Conservation (phyloP, 1,140 invertebrate species). For the Aphaenogaster rudis region DNA sequence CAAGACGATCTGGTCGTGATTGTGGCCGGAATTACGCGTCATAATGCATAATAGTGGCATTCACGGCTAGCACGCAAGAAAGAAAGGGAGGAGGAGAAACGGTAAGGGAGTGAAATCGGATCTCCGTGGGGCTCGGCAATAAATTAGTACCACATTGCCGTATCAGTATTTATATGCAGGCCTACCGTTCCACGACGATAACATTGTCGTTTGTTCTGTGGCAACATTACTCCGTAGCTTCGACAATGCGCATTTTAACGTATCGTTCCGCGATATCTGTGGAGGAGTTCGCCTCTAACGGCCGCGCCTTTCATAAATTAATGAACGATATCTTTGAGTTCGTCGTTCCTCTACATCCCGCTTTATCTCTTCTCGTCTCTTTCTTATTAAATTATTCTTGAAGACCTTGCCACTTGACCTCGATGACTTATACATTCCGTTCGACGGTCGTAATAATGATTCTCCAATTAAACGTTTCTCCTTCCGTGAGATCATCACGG, state of each 20-base stretch:
- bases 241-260: conserved; percentile 56
- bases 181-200: conserved; percentile 56
- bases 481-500: neutral
- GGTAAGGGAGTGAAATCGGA: conserved; percentile 44
- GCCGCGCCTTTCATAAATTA: conserved; percentile 56
- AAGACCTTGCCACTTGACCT: conserved; percentile 55
- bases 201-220: conserved; percentile 69
- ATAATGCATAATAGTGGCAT: conserved; percentile 69
- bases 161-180: conserved; percentile 68
- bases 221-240: conserved; percentile 26
- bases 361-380: conserved; percentile 33
- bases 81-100: neutral
- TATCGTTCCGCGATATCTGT: conserved; percentile 50
- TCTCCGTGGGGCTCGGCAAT: conserved; percentile 56
- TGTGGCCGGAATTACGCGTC: conserved; percentile 50
- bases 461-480: neutral
- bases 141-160: conserved; percentile 70
- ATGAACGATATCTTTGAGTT: conserved; percentile 63
- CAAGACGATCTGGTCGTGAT: conserved; percentile 9
- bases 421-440: conserved; percentile 34
- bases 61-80: conserved; percentile 48
- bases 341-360: neutral
- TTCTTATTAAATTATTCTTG: conserved; percentile 62
- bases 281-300: neutral
- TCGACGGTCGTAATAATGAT: neutral